Evolutionary conservation across 1,140 invertebrate genomes (phyloP).

Genomic region (Araneus ventricosus): DNA sequence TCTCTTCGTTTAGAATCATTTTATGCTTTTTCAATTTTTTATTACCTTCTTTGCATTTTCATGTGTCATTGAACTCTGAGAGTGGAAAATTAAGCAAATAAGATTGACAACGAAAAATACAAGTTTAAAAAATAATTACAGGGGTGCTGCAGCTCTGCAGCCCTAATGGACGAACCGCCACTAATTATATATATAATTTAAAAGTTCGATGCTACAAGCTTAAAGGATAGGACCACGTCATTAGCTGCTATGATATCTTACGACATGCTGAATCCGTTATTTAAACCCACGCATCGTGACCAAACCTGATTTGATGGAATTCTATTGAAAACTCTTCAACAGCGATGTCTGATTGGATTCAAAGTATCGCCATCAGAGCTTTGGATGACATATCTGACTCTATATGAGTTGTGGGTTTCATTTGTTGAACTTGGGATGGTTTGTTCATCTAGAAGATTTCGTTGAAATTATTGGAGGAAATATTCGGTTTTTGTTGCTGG

Average conservation of each 20-base stretch:
- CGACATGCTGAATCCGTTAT: neutral
- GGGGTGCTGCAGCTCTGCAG: too few species aligned
- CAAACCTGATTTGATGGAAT: neutral
- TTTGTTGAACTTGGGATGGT: neutral
- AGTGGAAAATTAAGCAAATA: too few species aligned
- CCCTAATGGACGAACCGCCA: too few species aligned
- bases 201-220: neutral
- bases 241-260: neutral
- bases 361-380: neutral
- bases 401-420: neutral
- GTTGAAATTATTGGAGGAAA: too few species aligned
- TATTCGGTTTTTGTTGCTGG: neutral
- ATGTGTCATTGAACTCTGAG: too few species aligned
- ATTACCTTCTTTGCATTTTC: too few species aligned
- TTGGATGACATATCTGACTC: neutral
- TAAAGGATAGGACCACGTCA: neutral
- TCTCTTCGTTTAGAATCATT: too few species aligned
- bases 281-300: neutral
- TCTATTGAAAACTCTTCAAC: slow-evolving; percentile 25
- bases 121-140: too few species aligned
- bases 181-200: slow-evolving; percentile 27
- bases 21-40: too few species aligned
- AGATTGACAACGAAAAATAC: too few species aligned
- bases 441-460: neutral
- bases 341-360: neutral